These are phyloP conservation scores for Varroa destructor DNA, from an alignment of 1,140 invertebrate genomes.

Conservation along the genomic window DNA sequence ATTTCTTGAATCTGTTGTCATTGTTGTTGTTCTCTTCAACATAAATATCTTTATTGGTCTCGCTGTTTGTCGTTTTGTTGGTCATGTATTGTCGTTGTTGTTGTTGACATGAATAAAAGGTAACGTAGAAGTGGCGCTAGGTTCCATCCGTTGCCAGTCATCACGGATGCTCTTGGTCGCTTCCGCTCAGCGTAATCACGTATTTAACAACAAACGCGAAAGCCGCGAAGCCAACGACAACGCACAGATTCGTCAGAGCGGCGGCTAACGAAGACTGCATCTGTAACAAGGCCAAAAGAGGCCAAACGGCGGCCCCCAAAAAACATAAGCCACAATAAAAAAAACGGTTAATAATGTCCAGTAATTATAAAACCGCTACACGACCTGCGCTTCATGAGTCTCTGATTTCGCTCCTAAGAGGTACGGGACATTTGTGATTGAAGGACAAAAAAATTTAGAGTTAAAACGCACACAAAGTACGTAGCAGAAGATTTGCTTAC, in stretches of 20 bases:
- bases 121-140: too few relatives aligned
- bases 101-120: too few relatives aligned
- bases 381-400: neutral
- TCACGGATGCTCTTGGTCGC: too few relatives aligned
- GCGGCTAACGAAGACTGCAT: slow-evolving; percentile 16
- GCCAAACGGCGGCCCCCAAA: neutral
- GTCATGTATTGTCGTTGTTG: too few relatives aligned
- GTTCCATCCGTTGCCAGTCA: too few relatives aligned
- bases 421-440: neutral
- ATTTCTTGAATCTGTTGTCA: too few relatives aligned
- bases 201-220: slow-evolving; percentile 75
- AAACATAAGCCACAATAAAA: neutral
- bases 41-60: too few relatives aligned
- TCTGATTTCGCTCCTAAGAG: neutral
- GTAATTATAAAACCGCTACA: neutral
- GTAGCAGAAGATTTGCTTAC: too few relatives aligned
- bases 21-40: too few relatives aligned
- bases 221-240: slow-evolving; percentile 65
- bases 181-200: slow-evolving; percentile 46
- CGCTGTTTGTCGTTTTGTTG: too few relatives aligned
- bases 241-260: slow-evolving; percentile 60
- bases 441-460: neutral
- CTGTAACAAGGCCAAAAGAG: neutral
- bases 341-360: neutral
- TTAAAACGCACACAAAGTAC: neutral